Conservation (phyloP, 2,888 invertebrate species). For the Phasia obesa region DNA sequence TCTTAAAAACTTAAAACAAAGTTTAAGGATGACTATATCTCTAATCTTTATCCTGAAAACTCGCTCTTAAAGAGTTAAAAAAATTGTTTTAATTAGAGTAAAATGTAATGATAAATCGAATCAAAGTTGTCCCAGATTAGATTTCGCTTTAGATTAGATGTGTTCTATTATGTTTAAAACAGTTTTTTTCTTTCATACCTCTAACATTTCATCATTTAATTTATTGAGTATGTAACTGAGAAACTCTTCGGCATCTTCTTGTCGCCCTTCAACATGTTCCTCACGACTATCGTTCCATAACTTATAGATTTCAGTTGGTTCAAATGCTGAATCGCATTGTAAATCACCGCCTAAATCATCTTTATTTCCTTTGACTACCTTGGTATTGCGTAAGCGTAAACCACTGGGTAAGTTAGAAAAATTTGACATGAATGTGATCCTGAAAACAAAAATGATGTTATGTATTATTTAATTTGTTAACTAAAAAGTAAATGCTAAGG, state of each 20-base stretch:
- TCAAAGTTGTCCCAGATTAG: no score
- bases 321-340: constrained; percentile 91
- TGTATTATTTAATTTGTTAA: neutral
- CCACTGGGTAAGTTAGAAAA: constrained; percentile 87
- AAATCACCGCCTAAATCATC: constrained; percentile 84
- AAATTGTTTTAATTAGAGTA: no score
- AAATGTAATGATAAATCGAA: no score
- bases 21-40: no score
- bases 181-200: constrained; percentile 84
- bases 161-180: neutral
- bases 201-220: constrained; percentile 98
- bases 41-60: no score
- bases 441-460: no score
- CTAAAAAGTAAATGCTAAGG: neutral
- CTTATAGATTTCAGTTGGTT: constrained; percentile 93
- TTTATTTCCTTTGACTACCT: constrained; percentile 81
- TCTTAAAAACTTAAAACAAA: no score
- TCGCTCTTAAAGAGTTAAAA: no score
- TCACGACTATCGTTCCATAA: constrained; percentile 90
- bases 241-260: constrained; percentile 99
- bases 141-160: neutral
- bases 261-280: constrained; percentile 91
- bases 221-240: constrained; percentile 95
- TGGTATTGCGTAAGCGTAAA: constrained; percentile 83
- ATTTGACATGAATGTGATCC: constrained; percentile 87